phyloP scores from a whole-genome alignment of 2,888 invertebrate species.

The Maniola hyperantus region DNA sequence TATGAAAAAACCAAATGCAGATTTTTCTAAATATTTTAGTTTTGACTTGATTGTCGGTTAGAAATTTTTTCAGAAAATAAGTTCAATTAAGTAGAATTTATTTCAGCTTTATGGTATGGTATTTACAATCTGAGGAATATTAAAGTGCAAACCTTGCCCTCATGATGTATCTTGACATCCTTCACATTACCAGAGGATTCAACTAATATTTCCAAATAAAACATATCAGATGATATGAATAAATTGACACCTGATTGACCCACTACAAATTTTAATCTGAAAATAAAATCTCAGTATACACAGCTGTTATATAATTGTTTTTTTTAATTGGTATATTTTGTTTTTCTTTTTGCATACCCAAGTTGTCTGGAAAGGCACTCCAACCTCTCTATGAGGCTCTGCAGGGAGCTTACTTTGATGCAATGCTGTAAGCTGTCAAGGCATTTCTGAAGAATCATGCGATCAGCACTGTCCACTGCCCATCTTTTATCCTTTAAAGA shows the following conservation, averaged over 20 bases:
- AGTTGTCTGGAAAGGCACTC: constrained; percentile 95
- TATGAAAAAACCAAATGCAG: too few relatives aligned
- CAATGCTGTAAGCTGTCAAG: constrained; percentile 96
- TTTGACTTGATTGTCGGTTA: too few relatives aligned
- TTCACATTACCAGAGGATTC: constrained; percentile 92
- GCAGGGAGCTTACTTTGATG: constrained; percentile 95
- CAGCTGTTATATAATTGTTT: too few relatives aligned
- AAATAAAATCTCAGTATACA: constrained; percentile 41
- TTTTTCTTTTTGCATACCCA: constrained; percentile 79
- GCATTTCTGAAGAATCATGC: constrained; percentile 93
- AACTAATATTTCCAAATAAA: constrained; percentile 94
- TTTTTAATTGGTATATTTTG: too few relatives aligned
- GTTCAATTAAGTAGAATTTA: too few relatives aligned
- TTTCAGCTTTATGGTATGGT: too few relatives aligned
- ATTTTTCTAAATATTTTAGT: too few relatives aligned
- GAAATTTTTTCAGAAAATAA: too few relatives aligned
- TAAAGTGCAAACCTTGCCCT: constrained; percentile 85
- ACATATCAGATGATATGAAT: constrained; percentile 98
- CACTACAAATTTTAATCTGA: constrained; percentile 92
- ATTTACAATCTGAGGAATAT: too few relatives aligned
- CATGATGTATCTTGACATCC: constrained; percentile 95
- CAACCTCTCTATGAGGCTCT: constrained; percentile 95
- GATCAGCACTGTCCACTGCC: constrained; percentile 92
- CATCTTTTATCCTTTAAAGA: constrained; percentile 91
- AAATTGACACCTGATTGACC: constrained; percentile 91